Conservation (phyloP, 2,113 vertebrate species). For the Phoenicopterus ruber region DNA sequence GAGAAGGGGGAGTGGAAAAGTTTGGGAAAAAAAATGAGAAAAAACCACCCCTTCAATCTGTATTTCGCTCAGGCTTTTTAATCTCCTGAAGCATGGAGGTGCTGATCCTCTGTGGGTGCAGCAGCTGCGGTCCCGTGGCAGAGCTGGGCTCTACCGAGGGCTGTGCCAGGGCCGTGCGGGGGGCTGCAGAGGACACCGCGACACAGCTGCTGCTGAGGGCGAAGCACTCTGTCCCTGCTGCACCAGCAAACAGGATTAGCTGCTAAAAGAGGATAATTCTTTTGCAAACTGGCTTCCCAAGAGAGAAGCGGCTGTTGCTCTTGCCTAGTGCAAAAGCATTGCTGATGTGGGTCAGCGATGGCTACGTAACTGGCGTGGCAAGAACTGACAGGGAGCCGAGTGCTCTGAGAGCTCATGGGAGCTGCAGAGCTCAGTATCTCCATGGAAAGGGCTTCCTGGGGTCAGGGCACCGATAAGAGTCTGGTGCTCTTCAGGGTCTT, state of each 20-base stretch:
- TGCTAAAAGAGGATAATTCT: neutral
- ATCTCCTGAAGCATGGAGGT: neutral
- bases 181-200: accelerated
- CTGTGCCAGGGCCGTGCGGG: neutral
- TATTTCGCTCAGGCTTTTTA: neutral
- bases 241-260: neutral
- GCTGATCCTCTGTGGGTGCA: neutral
- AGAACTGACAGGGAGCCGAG: neutral
- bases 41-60: accelerated
- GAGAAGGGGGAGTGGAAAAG: neutral
- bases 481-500: neutral
- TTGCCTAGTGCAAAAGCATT: accelerated
- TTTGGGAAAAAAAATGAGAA: accelerated
- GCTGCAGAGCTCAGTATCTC: neutral
- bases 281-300: neutral
- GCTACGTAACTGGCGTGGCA: neutral
- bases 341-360: neutral
- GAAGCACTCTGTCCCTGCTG: neutral
- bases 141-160: neutral
- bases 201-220: neutral
- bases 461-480: neutral
- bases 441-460: neutral
- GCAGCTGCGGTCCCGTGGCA: neutral
- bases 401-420: neutral
- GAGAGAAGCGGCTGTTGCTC: neutral